These are phyloP conservation scores for Semaprochilodus insignis DNA, from an alignment of 2,797 vertebrate genomes.

Conservation along the genomic window DNA sequence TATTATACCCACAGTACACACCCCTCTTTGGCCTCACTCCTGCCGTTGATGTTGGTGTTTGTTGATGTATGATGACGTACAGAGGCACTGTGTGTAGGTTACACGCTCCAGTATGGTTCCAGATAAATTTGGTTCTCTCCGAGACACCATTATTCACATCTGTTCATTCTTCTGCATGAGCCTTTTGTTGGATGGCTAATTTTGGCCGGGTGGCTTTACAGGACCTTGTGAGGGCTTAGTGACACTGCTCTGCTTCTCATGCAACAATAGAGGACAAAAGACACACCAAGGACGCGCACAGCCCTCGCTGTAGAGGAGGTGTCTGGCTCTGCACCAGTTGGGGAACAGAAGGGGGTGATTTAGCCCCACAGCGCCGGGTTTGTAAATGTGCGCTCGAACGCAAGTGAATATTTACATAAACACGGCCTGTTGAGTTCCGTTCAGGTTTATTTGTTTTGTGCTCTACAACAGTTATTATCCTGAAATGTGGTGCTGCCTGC, in stretches of 20 bases:
- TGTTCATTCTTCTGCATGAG: neutral
- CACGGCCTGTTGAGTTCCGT: neutral
- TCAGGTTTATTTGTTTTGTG: too few relatives aligned
- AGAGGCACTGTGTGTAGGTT: too few relatives aligned
- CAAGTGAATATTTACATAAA: neutral
- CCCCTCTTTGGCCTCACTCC: too few relatives aligned
- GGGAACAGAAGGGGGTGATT: neutral
- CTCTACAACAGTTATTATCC: neutral
- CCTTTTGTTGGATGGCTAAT: slow-evolving; percentile 33
- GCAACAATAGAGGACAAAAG: slow-evolving; percentile 67
- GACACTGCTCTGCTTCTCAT: slow-evolving; percentile 61
- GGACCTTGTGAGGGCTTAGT: slow-evolving; percentile 61
- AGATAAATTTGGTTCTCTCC: too few relatives aligned
- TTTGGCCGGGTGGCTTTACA: slow-evolving; percentile 41
- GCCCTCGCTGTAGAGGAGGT: slow-evolving; percentile 6
- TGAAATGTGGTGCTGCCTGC: too few relatives aligned
- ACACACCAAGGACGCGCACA: slow-evolving; percentile 51
- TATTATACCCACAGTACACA: too few relatives aligned
- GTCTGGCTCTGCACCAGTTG: neutral
- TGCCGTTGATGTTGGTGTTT: too few relatives aligned
- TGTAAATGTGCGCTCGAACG: too few relatives aligned
- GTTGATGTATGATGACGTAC: too few relatives aligned
- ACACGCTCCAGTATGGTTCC: too few relatives aligned
- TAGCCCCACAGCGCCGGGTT: too few relatives aligned
- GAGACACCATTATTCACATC: neutral